These are phyloP conservation scores for Hippocampus kuda DNA, from an alignment of 2,797 vertebrate species.

Conservation along the genomic window DNA sequence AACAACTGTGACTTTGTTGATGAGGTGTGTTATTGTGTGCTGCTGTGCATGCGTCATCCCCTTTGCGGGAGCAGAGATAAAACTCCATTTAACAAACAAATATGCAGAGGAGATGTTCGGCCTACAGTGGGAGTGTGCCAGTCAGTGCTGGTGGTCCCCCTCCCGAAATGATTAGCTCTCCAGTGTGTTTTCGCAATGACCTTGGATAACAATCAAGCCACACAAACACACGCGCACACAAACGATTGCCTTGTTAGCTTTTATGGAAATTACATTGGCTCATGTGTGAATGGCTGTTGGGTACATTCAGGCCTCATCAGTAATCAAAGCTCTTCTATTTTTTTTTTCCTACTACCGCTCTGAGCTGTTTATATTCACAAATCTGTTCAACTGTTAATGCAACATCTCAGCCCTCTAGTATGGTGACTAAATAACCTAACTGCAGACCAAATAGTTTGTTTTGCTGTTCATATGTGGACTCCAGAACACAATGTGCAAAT, in stretches of 20 bases:
- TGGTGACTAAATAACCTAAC: neutral
- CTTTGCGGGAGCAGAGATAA: neutral
- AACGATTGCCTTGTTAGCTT: slow-evolving; percentile 18
- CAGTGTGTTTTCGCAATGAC: slow-evolving; percentile 33
- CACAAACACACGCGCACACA: neutral
- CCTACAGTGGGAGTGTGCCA: neutral
- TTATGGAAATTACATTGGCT: slow-evolving; percentile 12
- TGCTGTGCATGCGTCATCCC: neutral
- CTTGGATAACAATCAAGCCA: slow-evolving; percentile 29
- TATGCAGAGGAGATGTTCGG: slow-evolving; percentile 4
- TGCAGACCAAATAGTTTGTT: neutral
- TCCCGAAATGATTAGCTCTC: slow-evolving; percentile 15
- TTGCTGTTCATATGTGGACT: neutral
- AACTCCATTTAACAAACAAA: slow-evolving; percentile 15
- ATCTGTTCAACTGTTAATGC: neutral
- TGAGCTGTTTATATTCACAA: slow-evolving; percentile 2
- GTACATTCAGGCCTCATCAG: slow-evolving; percentile 6
- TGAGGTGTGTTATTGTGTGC: neutral
- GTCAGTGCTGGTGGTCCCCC: neutral
- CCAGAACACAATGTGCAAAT: neutral
- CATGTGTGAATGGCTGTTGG: slow-evolving; percentile 12
- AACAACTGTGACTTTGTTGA: slow-evolving; percentile 7
- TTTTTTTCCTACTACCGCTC: slow-evolving; percentile 5
- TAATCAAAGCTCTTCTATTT: slow-evolving; percentile 9
- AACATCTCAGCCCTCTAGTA: neutral